Base-by-base conservation (phyloP, 2,888 invertebrate species). In the Pachycephus smyrnensis region DNA sequence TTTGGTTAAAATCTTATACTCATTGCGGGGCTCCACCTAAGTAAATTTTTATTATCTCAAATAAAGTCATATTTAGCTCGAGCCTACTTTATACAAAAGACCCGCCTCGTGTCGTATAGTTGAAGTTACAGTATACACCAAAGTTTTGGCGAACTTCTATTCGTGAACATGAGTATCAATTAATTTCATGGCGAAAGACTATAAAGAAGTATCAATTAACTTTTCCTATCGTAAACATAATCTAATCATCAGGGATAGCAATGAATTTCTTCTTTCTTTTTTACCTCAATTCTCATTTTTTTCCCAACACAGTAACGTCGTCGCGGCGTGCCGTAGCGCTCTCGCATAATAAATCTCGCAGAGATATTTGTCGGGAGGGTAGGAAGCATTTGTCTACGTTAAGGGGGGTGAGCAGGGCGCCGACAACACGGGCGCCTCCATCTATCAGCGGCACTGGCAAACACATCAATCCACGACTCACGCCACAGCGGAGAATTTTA, bases 321-420 rank as follows among this genome's bases (percentile, higher is more conserved):
- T 79, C 84, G 82, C 81, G 80, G 81, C 82, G 73, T 73, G 68
- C 73, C 35, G 84, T 81, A 71, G 82, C 82, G 80, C 79, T 88
- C 87, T 88, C 86, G 86, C 87, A 89, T 90, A 89, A 90, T 90
- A 90, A 91, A 90, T 90, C 89, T 89, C 87, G 75, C 55, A 23
- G 85, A 86, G 86, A 86, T 88, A 86, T 90, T 89, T 85, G 86
- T 86, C 84, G 87, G 86, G 85, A 81, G 84, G 84, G 84, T 83
- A 86, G 86, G 86, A 88, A 88, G 84, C 89, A 90, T 90, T 90
- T 90, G 87, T 89, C 89, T 88, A 84, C 85, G 86, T 88, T 89
- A 87, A 86, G 84, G 83, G 84, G 73, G 82, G 80, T 84, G 84
- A 82, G 82, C 84, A 86, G 88, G 84, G 88, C 88, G 88, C 86